Percentiles rank a stretch among this genome's conserved stretches.
Conservation (phyloP, 1,140 invertebrate species). For the Platyscapa corneri region DNA sequence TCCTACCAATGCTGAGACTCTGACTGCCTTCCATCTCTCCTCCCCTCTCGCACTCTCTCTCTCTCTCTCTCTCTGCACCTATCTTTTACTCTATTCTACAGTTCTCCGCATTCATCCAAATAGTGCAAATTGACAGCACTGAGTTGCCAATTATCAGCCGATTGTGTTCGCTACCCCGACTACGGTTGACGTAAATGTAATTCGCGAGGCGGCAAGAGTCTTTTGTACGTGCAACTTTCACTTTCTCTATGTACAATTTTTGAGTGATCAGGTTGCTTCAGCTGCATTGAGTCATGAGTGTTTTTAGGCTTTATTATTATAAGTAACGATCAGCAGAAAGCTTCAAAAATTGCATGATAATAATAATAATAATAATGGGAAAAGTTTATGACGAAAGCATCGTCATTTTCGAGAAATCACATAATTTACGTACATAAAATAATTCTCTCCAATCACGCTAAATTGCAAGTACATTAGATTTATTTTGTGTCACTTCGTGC, state of each 20-base stretch:
- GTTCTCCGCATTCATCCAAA: background rate
- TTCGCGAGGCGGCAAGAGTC: background rate
- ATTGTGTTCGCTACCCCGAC: background rate
- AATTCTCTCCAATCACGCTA: background rate
- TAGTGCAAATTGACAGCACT: slow-evolving; percentile 22
- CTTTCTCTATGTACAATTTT: background rate
- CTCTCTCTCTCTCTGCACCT: background rate
- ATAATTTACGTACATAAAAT: background rate
- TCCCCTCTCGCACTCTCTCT: background rate
- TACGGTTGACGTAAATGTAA: background rate
- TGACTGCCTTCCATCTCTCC: background rate
- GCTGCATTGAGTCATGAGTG: too few relatives aligned
- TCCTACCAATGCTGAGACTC: slow-evolving; percentile 4
- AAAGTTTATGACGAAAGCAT: background rate
- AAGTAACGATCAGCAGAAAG: too few relatives aligned
- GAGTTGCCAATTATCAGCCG: slow-evolving; percentile 37
- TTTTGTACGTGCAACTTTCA: background rate
- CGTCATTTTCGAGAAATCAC: too few relatives aligned
- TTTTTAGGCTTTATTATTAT: too few relatives aligned
- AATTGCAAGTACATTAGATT: background rate
- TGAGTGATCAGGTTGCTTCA: background rate
- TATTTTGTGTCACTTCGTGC: background rate
- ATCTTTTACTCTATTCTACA: background rate
- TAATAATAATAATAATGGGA: background rate
- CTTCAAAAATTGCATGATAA: too few relatives aligned